Evolutionary conservation across 2,797 vertebrate species (phyloP).

Genomic region (Anas acuta): DNA sequence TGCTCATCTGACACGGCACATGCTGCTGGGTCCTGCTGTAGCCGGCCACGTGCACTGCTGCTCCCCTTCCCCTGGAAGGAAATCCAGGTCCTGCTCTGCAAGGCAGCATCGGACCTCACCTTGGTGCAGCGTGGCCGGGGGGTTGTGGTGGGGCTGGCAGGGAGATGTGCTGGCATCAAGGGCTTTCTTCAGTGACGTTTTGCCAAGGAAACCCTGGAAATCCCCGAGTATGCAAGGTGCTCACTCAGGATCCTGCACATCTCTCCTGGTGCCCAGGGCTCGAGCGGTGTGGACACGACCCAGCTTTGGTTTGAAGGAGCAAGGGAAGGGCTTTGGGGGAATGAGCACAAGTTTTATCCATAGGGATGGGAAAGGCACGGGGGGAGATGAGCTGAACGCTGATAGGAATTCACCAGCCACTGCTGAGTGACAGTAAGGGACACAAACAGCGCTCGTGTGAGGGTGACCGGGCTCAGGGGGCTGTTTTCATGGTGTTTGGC

Average conservation of each 20-base stretch:
- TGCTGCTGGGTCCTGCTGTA: fast-evolving
- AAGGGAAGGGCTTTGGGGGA: background rate
- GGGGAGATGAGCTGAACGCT: background rate
- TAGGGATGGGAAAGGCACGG: fast-evolving
- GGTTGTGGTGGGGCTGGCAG: too few species aligned
- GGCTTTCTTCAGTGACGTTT: background rate
- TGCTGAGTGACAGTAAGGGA: background rate
- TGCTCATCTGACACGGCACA: background rate
- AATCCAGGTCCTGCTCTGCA: background rate
- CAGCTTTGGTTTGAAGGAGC: background rate
- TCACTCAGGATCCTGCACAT: background rate
- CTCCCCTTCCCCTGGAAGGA: background rate
- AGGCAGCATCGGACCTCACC: background rate
- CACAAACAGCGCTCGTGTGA: background rate
- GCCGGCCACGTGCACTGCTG: fast-evolving
- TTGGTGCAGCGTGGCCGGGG: fast-evolving
- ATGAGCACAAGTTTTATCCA: background rate
- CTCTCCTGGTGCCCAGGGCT: background rate
- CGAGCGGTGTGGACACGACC: fast-evolving
- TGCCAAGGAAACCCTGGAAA: background rate
- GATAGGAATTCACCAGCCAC: background rate
- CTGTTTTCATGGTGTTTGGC: fast-evolving
- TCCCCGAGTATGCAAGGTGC: fast-evolving
- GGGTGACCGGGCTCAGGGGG: background rate
- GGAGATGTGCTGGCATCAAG: background rate